Base-by-base conservation (phyloP, 1,140 invertebrate genomes). In the Thalassaphorura encarpata region DNA sequence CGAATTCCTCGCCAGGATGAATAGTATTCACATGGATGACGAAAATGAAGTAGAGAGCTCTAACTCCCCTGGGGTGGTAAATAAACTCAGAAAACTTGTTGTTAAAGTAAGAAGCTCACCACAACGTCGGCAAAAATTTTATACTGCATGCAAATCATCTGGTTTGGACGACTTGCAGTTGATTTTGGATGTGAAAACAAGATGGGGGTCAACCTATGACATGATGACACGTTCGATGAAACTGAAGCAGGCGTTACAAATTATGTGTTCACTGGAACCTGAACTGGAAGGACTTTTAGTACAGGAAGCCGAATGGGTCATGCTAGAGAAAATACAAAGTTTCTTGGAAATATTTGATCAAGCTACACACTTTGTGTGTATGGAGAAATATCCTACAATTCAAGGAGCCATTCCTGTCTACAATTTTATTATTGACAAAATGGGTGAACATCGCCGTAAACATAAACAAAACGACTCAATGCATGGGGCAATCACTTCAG, bases 151-250 rank as follows among this genome's bases (percentile, higher is more conserved):
- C 26, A 29, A 19, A 24, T 24, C 29, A 31, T n/a, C 50, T 31
- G 3, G 33, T n/a, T 23, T 52, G 8, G 23, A 47, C 3, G 2
- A 29, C 2, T 15, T 13, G 16, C 19, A 45, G 26, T n/a, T 53
- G 16, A 23, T 58, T 2, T 28, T 4, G 5, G 56, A 70, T 59
- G 57, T 64, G 16, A 13, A n/a, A 19, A 69, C 68, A 11, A 27
- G 67, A 27, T 70, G 69, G 68, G 69, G 68, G 58, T 69, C 64
- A 2, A 64, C 63, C 3, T 68, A 60, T 40, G 55, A 66, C 27
- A 70, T 70, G 68, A 41, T 70, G 2, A 42, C 63, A 36, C 19
- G 69, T 49, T 33, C 69, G 8, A 2, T 64, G 5, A 27, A 60
- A 54, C 53, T 67, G 18, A 52, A 63, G 26, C 23, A 48, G 28